phyloP scores from a whole-genome alignment of 2,888 invertebrate genomes.

The Drosophila bunnanda region DNA sequence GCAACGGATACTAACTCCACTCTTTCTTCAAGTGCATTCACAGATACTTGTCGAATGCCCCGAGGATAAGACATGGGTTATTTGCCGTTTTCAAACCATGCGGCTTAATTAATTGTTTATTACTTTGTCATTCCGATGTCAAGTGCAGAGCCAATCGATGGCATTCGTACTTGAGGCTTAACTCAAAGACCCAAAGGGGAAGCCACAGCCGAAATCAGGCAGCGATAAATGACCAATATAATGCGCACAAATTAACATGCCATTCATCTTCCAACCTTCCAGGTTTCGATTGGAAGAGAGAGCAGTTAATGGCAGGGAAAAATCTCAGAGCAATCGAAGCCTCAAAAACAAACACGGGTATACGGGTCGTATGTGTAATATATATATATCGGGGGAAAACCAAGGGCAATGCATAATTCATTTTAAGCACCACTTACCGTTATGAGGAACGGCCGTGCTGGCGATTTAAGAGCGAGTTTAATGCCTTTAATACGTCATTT shows the following conservation, averaged over 20 bases:
- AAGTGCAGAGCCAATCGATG: conserved; percentile 19
- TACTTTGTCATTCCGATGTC: conserved; percentile 33
- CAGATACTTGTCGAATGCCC: conserved; percentile 21
- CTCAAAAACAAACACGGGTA: conserved; percentile 30
- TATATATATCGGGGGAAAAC: conserved; percentile 37
- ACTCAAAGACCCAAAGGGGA: background rate
- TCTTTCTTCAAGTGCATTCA: background rate
- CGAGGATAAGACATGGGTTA: background rate
- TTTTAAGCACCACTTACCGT: conserved; percentile 79
- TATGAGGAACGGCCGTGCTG: conserved; percentile 63
- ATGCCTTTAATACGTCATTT: conserved; percentile 77
- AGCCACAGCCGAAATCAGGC: conserved; percentile 14
- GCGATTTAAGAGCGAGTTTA: conserved; percentile 74
- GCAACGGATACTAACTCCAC: background rate
- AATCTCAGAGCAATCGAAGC: conserved; percentile 51
- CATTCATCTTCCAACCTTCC: conserved; percentile 41
- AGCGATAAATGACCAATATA: conserved; percentile 51
- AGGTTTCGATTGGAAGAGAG: background rate
- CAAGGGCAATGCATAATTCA: conserved; percentile 70
- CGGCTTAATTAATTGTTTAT: conserved; percentile 33
- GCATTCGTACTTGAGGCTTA: background rate
- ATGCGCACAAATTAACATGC: conserved; percentile 63
- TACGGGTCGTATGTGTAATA: conserved; percentile 14
- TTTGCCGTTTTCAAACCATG: conserved; percentile 1
- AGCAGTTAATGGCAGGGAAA: conserved; percentile 24